These are phyloP conservation scores for Pristionchus entomophagus DNA, from an alignment of 2,888 invertebrate species.

Conservation along the genomic window DNA sequence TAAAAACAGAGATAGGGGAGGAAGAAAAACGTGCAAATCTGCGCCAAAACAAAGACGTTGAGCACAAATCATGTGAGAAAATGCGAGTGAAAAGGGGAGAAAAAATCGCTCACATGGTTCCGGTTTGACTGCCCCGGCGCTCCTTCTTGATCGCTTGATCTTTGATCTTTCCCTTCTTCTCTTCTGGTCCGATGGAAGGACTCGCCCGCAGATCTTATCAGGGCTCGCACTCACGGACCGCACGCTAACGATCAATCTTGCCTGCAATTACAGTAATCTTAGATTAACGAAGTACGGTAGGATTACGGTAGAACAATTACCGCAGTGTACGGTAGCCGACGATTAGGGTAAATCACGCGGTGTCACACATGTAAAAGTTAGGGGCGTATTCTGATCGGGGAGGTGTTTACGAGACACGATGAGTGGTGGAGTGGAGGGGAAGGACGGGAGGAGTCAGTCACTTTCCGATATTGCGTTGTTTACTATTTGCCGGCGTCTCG, in stretches of 20 bases:
- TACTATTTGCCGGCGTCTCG: background rate
- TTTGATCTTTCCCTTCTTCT: background rate
- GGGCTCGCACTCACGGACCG: background rate
- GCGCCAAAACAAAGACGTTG: no score
- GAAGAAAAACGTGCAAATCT: no score
- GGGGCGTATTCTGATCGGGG: background rate
- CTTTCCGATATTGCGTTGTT: slow-evolving; percentile 4
- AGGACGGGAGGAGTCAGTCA: background rate
- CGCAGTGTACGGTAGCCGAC: background rate
- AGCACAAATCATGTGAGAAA: no score
- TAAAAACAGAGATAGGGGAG: no score
- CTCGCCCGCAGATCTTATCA: slow-evolving; percentile 7
- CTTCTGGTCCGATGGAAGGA: background rate
- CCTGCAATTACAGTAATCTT: background rate
- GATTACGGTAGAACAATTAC: no score
- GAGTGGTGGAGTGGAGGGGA: background rate
- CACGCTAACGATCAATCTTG: slow-evolving; percentile 30
- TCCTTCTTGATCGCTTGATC: background rate
- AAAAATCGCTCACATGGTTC: background rate
- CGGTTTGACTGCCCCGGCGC: background rate
- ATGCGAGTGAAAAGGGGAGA: no score
- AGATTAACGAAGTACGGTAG: no score
- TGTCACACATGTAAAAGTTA: background rate
- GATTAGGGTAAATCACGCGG: background rate
- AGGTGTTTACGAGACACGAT: slow-evolving; percentile 1